Base-by-base conservation (phyloP, 2,888 invertebrate genomes). In the Anaspis maculata region DNA sequence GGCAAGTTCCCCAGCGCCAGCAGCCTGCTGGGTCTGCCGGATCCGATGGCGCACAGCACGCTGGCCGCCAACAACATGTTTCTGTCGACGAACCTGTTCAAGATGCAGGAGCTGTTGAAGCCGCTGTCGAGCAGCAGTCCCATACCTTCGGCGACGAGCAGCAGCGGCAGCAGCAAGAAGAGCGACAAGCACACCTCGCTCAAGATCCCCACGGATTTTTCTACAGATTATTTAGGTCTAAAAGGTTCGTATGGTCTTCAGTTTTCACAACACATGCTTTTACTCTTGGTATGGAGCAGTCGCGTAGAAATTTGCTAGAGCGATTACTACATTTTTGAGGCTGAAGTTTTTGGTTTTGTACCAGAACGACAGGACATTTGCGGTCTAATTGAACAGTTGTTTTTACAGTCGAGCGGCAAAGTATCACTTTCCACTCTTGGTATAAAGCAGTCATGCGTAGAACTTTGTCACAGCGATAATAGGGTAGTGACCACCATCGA, bases 11-110 rank as follows among this genome's bases (percentile, higher is more conserved):
- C 77, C 2, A 73, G 71, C 44, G 71, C 74, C 9, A 74, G 73
- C 12, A 60, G 72, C 25, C 67, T 79, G 31, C 64, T 79, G 19
- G 76, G 76, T 3, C 76, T 82, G 46, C 80, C 83, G 0, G 86
- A 86, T 62, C 82, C 84, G 0, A 73, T 86, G 67, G 78, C 83
- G 0, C 82, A 83, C 54, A 76, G 81, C 7, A 81, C 82, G 15
- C 64, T 84, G 43, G 78, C 81, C 5, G 80, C 84, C 1, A 82
- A 82, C 51, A 86, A 84, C 55, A 80, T 86, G 72, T 87, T 85
- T 45, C 69, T 86, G 49, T 76, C 83, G 4, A 79, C 80, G 19
- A 64, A 64, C 42, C 61, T 82, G 38, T 71, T 83, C 43, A 83
- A 83, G 66, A 78, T 83, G 70, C 82, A 82, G 54, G 77, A 78